These are phyloP conservation scores for Hecatera dysodea DNA, from an alignment of 2,888 invertebrate genomes.

Conservation along the genomic window DNA sequence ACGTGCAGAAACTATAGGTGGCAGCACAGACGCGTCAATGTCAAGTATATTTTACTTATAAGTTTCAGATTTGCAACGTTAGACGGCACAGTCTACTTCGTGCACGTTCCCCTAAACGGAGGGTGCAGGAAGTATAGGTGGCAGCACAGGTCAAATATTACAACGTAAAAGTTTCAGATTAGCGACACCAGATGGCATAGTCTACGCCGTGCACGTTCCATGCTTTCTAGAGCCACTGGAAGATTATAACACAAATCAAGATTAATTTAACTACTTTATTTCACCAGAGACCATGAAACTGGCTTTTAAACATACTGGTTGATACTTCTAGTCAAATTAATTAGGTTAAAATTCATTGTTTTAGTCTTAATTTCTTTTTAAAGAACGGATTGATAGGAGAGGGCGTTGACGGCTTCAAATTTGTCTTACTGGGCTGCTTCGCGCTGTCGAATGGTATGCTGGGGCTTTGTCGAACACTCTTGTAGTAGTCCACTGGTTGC, in stretches of 20 bases:
- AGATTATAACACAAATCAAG: background rate
- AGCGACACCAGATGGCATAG: no score
- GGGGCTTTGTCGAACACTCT: conserved; percentile 93
- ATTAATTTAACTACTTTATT: background rate
- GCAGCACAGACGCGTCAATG: no score
- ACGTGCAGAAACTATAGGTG: no score
- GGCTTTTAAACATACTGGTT: background rate
- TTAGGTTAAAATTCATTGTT: conserved; percentile 34
- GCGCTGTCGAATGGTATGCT: conserved; percentile 94
- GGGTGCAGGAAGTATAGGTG: no score
- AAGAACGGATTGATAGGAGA: conserved; percentile 95
- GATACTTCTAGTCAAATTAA: background rate
- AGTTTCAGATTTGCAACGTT: no score
- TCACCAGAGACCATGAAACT: background rate
- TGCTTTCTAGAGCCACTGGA: rapidly evolving
- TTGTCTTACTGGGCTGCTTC: conserved; percentile 93
- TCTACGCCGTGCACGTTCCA: no score
- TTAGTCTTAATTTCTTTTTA: conserved; percentile 86
- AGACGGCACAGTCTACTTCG: no score
- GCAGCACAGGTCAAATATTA: no score
- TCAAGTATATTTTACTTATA: no score
- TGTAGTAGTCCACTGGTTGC: conserved; percentile 93
- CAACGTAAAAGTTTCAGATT: no score
- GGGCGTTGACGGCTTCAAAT: conserved; percentile 93
- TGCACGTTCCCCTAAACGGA: no score